phyloP scores from a whole-genome alignment of 2,113 vertebrate genomes.

The Halcyon malimbica region DNA sequence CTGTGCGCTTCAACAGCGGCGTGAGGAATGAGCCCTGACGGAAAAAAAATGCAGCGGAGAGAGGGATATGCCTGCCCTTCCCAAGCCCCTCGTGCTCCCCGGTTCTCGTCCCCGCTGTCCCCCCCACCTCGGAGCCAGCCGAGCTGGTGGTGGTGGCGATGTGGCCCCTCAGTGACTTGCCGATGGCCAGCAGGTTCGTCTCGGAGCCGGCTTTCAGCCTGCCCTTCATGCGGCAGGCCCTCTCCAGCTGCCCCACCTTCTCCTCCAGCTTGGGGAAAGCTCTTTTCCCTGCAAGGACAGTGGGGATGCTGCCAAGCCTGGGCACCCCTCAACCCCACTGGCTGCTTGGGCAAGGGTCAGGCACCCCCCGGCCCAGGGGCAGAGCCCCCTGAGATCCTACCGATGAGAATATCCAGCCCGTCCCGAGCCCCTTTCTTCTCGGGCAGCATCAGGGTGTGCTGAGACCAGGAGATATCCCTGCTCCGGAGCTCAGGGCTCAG shows the following conservation, averaged over 20 bases:
- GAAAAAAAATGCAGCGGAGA: fast-evolving
- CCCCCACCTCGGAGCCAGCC: conserved; percentile 74
- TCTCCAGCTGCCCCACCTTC: conserved; percentile 78
- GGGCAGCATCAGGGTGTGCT: background rate
- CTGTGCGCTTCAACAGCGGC: conserved; percentile 78
- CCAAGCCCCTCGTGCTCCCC: fast-evolving
- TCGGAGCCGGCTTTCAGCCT: conserved; percentile 80
- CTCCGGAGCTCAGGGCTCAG: background rate
- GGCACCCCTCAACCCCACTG: fast-evolving
- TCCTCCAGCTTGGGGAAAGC: conserved; percentile 52
- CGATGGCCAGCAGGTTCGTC: conserved; percentile 75
- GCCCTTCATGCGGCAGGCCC: conserved; percentile 52
- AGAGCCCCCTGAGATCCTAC: background rate
- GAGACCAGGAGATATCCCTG: background rate
- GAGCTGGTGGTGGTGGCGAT: conserved; percentile 73
- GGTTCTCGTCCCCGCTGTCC: fast-evolving
- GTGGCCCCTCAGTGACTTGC: conserved; percentile 71
- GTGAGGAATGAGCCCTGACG: conserved; percentile 73
- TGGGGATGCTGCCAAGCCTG: fast-evolving
- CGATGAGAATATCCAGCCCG: background rate
- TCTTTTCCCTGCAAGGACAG: conserved; percentile 60
- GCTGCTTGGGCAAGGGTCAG: fast-evolving
- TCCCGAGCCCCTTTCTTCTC: background rate
- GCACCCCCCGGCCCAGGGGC: fast-evolving
- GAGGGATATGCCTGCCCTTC: background rate